Base-by-base conservation (phyloP, 2,888 invertebrate species). In the Synergus itoensis region DNA sequence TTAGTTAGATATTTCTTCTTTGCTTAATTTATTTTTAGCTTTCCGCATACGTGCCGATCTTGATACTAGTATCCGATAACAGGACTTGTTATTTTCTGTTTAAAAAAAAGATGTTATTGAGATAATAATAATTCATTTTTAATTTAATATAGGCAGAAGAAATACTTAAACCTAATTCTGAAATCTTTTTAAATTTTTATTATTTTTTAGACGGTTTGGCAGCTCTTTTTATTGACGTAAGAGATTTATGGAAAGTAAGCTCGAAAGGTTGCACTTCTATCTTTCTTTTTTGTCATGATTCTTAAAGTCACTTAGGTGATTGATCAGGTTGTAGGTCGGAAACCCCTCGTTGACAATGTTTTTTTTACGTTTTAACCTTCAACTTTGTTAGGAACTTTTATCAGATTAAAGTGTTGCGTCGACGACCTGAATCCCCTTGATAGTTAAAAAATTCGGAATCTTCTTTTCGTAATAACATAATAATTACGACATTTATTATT, bases 261-360 rank as follows among this genome's bases (percentile, higher is more conserved):
- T 28, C 12, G 14, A 62, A 4, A 28, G 62, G 9, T 21, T 28
- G 14, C 7, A 5, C 21, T 21, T 28, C 62, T 62, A 12, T 21
- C 12, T 11, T 60, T 12, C 12, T 21, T 5, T 62, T 62, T 5
- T 28, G 62, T 1, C 14, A 60, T 28, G n/a, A 18, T 16, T 40
- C 43, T 53, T 69, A 77, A 79, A 79, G 45, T 79, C 48, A 67
- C 18, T 79, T 69, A 79, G 69, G 45, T n/a, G 21, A 48, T 69
- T 60, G 48, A 69, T 67, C 65, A 80, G 67, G 36, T 67, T 73
- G 28, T 76, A 76, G 76, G 76, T 79, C 76, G 64, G 79, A 80
- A 80, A 80, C 79, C 77, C 48, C 40, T 65, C 69, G 67, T 77
- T 48, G 28, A 69, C 67, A 69, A 67, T 28, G 36, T 69, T 40